These are phyloP conservation scores for Ophraella communa DNA, from an alignment of 2,888 invertebrate genomes.

Conservation along the genomic window DNA sequence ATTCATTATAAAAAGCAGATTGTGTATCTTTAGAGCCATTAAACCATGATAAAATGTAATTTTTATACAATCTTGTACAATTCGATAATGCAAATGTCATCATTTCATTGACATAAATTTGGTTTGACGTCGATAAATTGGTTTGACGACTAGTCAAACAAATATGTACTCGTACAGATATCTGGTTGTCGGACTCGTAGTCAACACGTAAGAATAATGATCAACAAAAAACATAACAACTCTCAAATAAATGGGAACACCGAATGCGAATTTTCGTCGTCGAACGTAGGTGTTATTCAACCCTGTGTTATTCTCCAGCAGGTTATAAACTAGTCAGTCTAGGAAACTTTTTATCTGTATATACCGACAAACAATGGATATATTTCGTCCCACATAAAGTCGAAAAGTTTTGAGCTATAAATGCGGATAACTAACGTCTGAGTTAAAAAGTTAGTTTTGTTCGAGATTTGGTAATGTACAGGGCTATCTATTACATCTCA, in stretches of 20 bases:
- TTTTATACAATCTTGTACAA: too few species aligned
- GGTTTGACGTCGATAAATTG: too few species aligned
- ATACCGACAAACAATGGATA: slow-evolving; percentile 31
- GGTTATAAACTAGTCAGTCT: slow-evolving; percentile 36
- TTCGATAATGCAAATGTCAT: too few species aligned
- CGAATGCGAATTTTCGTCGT: slow-evolving; percentile 6
- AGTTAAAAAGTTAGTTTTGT: slow-evolving; percentile 39
- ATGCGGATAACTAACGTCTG: slow-evolving; percentile 39
- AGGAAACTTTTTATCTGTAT: slow-evolving; percentile 32
- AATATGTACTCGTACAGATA: not conserved
- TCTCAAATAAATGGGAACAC: slow-evolving; percentile 4
- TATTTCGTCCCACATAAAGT: slow-evolving; percentile 41
- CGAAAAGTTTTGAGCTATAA: slow-evolving; percentile 35
- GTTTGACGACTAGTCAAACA: too few species aligned
- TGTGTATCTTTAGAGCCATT: too few species aligned
- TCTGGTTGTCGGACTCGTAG: not conserved
- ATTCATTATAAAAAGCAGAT: too few species aligned
- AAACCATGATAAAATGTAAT: too few species aligned
- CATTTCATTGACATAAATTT: too few species aligned
- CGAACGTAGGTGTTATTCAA: slow-evolving; percentile 36
- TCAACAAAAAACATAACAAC: slow-evolving; percentile 10
- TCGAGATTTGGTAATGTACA: slow-evolving; percentile 28
- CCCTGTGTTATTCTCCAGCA: slow-evolving; percentile 31
- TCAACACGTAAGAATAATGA: slow-evolving; percentile 1
- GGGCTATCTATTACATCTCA: slow-evolving; percentile 18